Evolutionary conservation across 1,140 invertebrate genomes (phyloP).

Genomic region (Apis laboriosa): DNA sequence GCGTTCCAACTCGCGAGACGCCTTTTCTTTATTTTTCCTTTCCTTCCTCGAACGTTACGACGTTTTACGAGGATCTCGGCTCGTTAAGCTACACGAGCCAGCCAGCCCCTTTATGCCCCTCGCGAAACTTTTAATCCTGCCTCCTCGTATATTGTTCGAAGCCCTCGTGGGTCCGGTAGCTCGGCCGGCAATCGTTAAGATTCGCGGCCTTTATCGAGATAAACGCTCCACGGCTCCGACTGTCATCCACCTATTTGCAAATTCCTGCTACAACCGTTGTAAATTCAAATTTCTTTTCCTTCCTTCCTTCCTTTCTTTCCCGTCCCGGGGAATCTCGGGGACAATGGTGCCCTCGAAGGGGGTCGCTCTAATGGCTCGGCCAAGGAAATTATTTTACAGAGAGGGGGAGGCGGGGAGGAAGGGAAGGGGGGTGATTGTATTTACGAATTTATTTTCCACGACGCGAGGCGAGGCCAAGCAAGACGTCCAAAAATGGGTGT

Average conservation of each 20-base stretch:
- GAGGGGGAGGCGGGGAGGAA: background rate
- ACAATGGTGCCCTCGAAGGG: too few species aligned
- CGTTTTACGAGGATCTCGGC: slow-evolving; percentile 22
- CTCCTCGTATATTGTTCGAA: slow-evolving; percentile 61
- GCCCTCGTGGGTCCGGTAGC: slow-evolving; percentile 28
- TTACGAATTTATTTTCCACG: slow-evolving; percentile 48
- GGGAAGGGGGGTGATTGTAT: background rate
- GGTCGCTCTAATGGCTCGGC: background rate
- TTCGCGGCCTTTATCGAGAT: slow-evolving; percentile 37
- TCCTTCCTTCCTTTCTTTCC: too few species aligned
- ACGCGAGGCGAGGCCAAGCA: background rate
- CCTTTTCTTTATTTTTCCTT: slow-evolving; percentile 10
- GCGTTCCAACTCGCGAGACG: background rate
- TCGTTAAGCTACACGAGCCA: slow-evolving; percentile 53
- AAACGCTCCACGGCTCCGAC: too few species aligned
- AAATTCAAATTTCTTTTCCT: background rate
- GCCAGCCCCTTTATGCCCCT: slow-evolving; percentile 46
- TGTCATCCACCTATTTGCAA: too few species aligned
- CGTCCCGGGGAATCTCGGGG: too few species aligned
- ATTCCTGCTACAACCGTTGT: too few species aligned
- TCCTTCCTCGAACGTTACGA: slow-evolving; percentile 22
- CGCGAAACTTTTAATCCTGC: slow-evolving; percentile 68
- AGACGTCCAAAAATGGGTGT: slow-evolving; percentile 14
- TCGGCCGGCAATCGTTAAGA: slow-evolving; percentile 68
- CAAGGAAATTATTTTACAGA: background rate